These are phyloP conservation scores for Lutraria rhynchaena DNA, from an alignment of 1,140 invertebrate species.

Conservation along the genomic window DNA sequence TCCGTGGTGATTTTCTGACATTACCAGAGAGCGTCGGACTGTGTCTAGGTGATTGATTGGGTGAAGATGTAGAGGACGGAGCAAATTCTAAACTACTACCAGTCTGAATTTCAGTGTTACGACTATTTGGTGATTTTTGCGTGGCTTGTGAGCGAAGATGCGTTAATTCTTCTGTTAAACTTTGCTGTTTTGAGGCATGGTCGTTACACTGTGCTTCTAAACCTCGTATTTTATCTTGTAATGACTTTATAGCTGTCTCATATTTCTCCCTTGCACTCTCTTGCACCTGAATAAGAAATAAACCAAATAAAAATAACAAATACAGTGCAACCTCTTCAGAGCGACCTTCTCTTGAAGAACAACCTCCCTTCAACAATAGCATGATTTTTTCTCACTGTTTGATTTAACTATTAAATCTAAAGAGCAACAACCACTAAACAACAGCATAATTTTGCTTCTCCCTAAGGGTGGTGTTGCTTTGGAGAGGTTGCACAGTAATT, in stretches of 20 bases:
- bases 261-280: conserved; percentile 80
- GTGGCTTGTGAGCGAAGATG: conserved; percentile 68
- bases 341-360: too few relatives aligned
- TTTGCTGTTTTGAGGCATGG: conserved; percentile 94
- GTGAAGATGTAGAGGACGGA: conserved; percentile 53
- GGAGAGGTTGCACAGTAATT: too few relatives aligned
- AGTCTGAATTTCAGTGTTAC: conserved; percentile 55
- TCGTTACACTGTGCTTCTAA: conserved; percentile 85
- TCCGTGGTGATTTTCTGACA: conserved; percentile 24
- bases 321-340: too few relatives aligned
- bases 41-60: conserved; percentile 54
- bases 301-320: too few relatives aligned
- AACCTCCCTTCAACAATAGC: too few relatives aligned
- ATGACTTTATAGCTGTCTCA: conserved; percentile 75
- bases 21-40: conserved; percentile 32
- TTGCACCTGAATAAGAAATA: conserved; percentile 67
- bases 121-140: conserved; percentile 52
- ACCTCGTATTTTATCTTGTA: conserved; percentile 86
- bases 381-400: too few relatives aligned
- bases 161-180: conserved; percentile 92
- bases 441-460: too few relatives aligned
- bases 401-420: too few relatives aligned
- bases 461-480: too few relatives aligned
- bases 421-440: too few relatives aligned
- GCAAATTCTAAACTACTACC: conserved; percentile 54